A percentile compares a stretch with the other conserved stretches of the same genome.
Conservation (phyloP, 2,797 vertebrate species). For the Epinephelus coioides region DNA sequence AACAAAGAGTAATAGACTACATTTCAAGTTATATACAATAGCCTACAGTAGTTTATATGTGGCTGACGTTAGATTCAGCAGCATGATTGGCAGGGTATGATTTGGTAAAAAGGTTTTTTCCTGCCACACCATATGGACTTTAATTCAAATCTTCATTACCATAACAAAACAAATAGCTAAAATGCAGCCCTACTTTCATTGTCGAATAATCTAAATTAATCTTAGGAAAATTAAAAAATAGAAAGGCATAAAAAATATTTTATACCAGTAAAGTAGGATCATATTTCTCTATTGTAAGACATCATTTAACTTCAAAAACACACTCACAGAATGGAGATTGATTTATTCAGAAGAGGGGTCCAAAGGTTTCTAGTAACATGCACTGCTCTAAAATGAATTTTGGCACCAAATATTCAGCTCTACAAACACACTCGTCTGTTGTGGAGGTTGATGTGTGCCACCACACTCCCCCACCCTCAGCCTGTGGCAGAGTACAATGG, state of each 20-base stretch:
- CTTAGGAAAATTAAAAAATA: background rate
- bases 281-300: background rate
- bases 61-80: conserved; percentile 7
- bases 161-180: background rate
- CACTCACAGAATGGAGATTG: background rate
- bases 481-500: conserved; percentile 61
- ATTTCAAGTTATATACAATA: background rate
- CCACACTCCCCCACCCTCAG: conserved; percentile 32
- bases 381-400: background rate
- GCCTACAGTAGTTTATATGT: background rate
- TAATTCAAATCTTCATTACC: too few species aligned
- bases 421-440: conserved; percentile 1
- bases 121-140: background rate
- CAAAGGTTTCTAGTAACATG: conserved; percentile 13
- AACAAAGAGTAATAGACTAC: background rate
- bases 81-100: background rate
- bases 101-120: background rate
- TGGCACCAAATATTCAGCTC: conserved; percentile 3
- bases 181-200: background rate
- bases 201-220: background rate
- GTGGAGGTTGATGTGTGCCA: conserved; percentile 16
- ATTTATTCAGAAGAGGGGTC: background rate
- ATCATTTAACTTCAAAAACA: background rate
- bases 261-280: background rate
- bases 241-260: background rate